Evolutionary conservation across 2,888 invertebrate species (phyloP), one percentile per base, ranked within the genome.

Genomic region (Drosophila sordidapex): DNA sequence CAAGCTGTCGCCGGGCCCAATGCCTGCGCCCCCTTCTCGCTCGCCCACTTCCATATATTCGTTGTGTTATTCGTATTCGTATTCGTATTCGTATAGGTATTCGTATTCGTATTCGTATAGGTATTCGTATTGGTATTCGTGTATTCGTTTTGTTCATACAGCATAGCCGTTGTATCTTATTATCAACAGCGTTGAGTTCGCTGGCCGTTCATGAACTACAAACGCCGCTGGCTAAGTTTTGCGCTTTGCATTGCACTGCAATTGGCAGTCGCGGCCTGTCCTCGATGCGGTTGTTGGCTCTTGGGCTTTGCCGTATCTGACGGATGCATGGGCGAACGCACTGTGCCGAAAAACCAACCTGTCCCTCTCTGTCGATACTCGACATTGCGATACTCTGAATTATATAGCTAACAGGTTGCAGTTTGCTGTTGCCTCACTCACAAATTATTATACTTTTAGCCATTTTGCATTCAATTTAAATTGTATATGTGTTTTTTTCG

Each of bases 171-270:
- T 74, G 83, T 81, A 79, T 82, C 76, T 79, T 83, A 83, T 83
- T 83, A 83, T 83, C 83, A 83, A 74, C 54, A 75, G 58, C 65
- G 70, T 6, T 64, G 82, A 80, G 84, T 85, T 85, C 84, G 84
- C 82, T 85, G 87, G 72, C 84, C 84, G 84, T 85, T 85, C 84
- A 85, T 85, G 84, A 85, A 85, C 84, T 85, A 87, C 84, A 85
- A 85, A 87, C 80, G 84, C 84, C 77, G 87, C 77, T 87, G 84
- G 79, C 76, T 70, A 76, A 80, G 76, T 80, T 80, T 79, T 69
- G 27, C 76, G 80, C 69, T 80, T 80, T 79, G 80, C 79, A 70
- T 78, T 69, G 72, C 66, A 68, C 43, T 65, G 59, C 71, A 74
- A 61, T 74, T 80, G 79, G 68, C 79, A 69, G 60, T 61, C 48